A percentile compares a stretch with the other conserved stretches of the same genome.
Evolutionary conservation across 35 echinoderm and acorn worm genomes (phyloP).

Genomic region (Diadema setosum): DNA sequence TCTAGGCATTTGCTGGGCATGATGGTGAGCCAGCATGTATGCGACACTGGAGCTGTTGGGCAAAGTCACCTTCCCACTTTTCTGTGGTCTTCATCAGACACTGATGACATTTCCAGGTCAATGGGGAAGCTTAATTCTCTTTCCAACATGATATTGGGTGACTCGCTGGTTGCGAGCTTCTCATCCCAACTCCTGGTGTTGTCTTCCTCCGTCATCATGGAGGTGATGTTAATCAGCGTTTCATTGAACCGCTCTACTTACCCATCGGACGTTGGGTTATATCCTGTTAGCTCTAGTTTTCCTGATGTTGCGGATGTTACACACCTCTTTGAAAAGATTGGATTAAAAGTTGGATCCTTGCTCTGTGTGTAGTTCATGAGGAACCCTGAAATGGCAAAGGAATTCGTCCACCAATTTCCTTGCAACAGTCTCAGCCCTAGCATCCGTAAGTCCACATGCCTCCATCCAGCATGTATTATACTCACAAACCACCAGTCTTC

Average conservation of each 20-base stretch:
- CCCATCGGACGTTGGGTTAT: slow-evolving; percentile 49
- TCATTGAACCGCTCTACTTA: slow-evolving; percentile 16
- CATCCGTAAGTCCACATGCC: slow-evolving; percentile 11
- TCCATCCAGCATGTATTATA: slow-evolving; percentile 52
- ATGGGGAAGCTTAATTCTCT: too few species aligned
- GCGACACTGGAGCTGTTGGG: too few species aligned
- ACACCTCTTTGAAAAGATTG: not conserved
- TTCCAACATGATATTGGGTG: too few species aligned
- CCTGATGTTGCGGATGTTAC: not conserved
- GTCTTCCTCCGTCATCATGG: not conserved
- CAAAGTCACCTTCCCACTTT: too few species aligned
- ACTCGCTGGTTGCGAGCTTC: too few species aligned
- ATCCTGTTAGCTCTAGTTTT: slow-evolving; percentile 30
- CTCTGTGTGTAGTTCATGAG: slow-evolving; percentile 23
- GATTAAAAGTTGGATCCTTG: slow-evolving; percentile 61
- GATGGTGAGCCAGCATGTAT: too few species aligned
- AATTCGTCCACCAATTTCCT: slow-evolving; percentile 33
- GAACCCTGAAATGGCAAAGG: slow-evolving; percentile 50
- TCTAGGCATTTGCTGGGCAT: too few species aligned
- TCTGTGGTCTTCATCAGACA: too few species aligned
- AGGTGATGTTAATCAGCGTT: slow-evolving; percentile 10
- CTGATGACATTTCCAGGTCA: too few species aligned
- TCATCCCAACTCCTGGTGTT: too few species aligned
- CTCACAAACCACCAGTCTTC: slow-evolving; percentile 20
- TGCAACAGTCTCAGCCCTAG: slow-evolving; percentile 31